Base-by-base conservation (phyloP, 2,113 vertebrate species). In the Aramus guarauna region DNA sequence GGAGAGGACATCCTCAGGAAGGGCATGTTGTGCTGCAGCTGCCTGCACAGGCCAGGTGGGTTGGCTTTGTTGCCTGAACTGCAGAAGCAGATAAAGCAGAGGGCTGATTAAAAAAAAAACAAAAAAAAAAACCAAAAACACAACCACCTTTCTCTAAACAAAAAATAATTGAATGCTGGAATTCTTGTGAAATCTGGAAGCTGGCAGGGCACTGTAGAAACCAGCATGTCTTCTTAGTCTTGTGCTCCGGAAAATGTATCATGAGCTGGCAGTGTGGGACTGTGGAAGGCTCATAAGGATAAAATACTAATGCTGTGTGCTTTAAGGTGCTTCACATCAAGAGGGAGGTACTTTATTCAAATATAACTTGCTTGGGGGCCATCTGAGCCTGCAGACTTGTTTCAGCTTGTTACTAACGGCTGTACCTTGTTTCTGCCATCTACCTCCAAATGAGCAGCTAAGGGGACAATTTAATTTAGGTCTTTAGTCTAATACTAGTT, bases 221-320 rank as follows among this genome's bases (percentile, higher is more conserved):
- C 22, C 34, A 67, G 23, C 15, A 56, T 0, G 0, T 20, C 17
- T 36, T 74, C 6, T 22, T 41, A 39, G 5, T 32, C 27, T 72
- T 72, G 17, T 81, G 76, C 36, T 71, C 30, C 30, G 56, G 52
- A 68, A 55, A 72, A 47, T 4, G 12, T n/a, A 15, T 58, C 1
- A 1, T 90, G 58, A 75, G 43, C 39, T 94, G 68, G 18, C 22
- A 63, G 56, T 8, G 9, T 55, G 56, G 34, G 39, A 52, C 9
- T 36, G 22, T 26, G 21, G 30, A 69, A 88, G 30, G 27, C 16
- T 88, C 23, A 5, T 27, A 58, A 22, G 9, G 50, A 55, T 66
- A 52, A 77, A 84, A 69, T 53, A n/a, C 11, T 30, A 81, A 18
- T 63, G 52, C 29, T 55, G 29, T 68, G 21, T 75, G 9, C 27